Evolutionary conservation across 1,140 invertebrate species (phyloP), one percentile per base, ranked within the genome.

Genomic region (Myzus persicae): DNA sequence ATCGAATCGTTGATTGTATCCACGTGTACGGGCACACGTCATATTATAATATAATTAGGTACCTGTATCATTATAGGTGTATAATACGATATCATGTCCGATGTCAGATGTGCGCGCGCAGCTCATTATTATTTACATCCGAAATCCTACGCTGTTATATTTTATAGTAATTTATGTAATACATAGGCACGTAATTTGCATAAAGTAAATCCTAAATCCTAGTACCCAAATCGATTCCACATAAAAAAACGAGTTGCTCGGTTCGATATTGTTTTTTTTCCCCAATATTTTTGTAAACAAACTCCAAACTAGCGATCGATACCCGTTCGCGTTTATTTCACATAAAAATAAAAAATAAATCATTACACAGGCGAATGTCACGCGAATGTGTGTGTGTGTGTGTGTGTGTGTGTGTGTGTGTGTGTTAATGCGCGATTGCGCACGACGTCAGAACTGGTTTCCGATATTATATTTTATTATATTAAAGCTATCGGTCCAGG

Each of bases 361-460:
- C 20, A 14, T n/a, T 18, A 76, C n/a, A 20, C n/a, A n/a, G n/a
- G n/a, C 6, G 59, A 4, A 11, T 67, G 59, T 59, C 24, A 59
- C 54, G 24, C 54, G 8, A 26, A 18, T 51, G 8, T 67, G 4
- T n/a, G 59, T n/a, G 11, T 67, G n/a, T 51, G 8, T 67, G 4
- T 51, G 8, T 67, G 4, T 51, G 8, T 67, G 4, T 51, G 8
- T 67, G 4, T 51, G 8, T 67, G 4, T 51, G 8, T 67, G 4
- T n/a, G 59, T n/a, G 11, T 67, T 36, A n/a, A 76, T 2, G 4
- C 31, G 5, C 59, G 5, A 76, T 76, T 76, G 59, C n/a, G 59
- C 59, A 76, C 59, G 59, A 76, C n/a, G n/a, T 20, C 48, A 48
- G 22, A 18, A 90, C 54, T 67, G 51, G 89, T 90, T 90, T 90